Evolutionary conservation across 1,140 invertebrate species (phyloP).

Genomic region (Carcinoscorpius rotundicauda): DNA sequence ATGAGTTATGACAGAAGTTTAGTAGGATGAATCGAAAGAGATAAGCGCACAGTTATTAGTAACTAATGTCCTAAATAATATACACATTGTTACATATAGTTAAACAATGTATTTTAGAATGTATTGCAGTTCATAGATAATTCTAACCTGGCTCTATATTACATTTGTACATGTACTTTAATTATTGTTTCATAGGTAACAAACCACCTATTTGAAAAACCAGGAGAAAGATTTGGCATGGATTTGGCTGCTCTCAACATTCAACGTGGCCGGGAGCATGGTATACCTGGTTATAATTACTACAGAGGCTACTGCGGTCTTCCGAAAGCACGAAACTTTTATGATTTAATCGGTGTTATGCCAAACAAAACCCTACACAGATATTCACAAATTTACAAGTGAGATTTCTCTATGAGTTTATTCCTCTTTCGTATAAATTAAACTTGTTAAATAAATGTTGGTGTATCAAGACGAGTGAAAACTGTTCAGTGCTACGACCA

Average conservation of each 20-base stretch:
- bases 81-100: no score
- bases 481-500: no score
- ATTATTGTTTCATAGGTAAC: constrained; percentile 22
- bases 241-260: constrained; percentile 33
- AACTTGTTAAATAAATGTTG: constrained; percentile 7
- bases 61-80: no score
- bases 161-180: no score
- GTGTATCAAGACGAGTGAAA: background rate
- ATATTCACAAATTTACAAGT: constrained; percentile 22
- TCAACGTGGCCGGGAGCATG: constrained; percentile 36
- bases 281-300: constrained; percentile 35
- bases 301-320: constrained; percentile 64
- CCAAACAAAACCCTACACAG: constrained; percentile 24
- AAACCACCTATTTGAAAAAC: constrained; percentile 32
- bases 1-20: no score
- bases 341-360: constrained; percentile 25
- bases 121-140: no score
- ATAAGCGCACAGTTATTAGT: no score
- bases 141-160: no score
- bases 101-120: no score
- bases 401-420: constrained; percentile 4
- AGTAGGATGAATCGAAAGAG: no score
- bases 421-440: background rate
- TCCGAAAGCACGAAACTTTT: constrained; percentile 19
- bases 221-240: constrained; percentile 28